Evolutionary conservation across 2,888 invertebrate species (phyloP), one percentile per base, ranked within the genome.

Genomic region (Gibbula magus): DNA sequence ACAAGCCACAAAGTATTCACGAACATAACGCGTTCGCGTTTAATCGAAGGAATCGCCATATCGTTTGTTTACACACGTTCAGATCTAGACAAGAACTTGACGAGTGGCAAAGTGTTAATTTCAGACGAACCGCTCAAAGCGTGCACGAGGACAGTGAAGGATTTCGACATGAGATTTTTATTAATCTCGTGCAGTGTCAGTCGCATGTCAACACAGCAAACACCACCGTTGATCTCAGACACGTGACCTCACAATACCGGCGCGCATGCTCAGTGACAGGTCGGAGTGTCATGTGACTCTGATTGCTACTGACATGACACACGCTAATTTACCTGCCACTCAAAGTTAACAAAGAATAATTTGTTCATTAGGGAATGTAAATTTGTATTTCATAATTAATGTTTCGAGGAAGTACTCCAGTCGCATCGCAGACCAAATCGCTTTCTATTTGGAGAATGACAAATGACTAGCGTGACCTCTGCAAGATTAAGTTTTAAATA

Each of bases 221-320:
- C 32, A 70, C 35, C 16, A 39, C 70, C 18, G n/a, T 39, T 32
- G n/a, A 70, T 29, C 70, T 39, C 39, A 16, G 13, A 39, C 70
- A 70, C 70, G 70, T 70, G 70, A 70, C 70, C 70, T 18, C 20
- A 32, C 20, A 20, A 70, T 35, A 20, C 20, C 35, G n/a, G 39
- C 20, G 70, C 39, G 70, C 70, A 70, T 70, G 70, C 35, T 70
- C 70, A 70, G 70, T 70, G 35, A 70, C 70, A 70, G 70, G 10
- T 29, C 39, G 70, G 20, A 35, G n/a, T 35, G 70, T 32, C n/a
- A 70, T 39, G 39, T 70, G 32, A 70, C 70, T 32, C 13, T 70
- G 70, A 32, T 70, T 32, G 7, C 35, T 20, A 20, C 35, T 20
- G 29, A 35, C 39, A 20, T 35, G 70, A 39, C 70, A 70, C 35